Evolutionary conservation across 2,113 vertebrate species (phyloP).

Genomic region (Condylura cristata): DNA sequence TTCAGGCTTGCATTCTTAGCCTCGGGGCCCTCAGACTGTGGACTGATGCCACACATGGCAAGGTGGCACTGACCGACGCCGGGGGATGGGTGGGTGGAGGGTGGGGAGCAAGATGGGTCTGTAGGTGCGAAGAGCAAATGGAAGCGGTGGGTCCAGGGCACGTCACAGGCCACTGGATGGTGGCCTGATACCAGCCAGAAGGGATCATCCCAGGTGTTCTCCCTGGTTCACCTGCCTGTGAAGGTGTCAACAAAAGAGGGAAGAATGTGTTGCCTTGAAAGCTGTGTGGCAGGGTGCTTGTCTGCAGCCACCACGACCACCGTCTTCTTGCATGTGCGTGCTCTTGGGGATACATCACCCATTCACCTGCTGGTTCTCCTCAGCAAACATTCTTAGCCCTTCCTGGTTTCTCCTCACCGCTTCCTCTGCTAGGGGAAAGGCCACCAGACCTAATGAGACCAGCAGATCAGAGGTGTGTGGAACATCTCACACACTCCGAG

Average conservation of each 20-base stretch:
- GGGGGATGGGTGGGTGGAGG: not conserved
- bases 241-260: too few relatives aligned
- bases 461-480: not conserved
- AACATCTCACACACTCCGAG: not conserved
- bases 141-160: not conserved
- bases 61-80: too few relatives aligned
- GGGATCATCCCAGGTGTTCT: not conserved
- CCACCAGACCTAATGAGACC: constrained; percentile 32
- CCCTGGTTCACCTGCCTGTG: not conserved
- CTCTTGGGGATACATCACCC: not conserved
- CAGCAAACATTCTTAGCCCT: not conserved
- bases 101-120: not conserved
- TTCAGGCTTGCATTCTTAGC: not conserved
- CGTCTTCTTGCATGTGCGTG: not conserved
- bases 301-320: not conserved
- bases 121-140: not conserved
- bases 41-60: too few relatives aligned
- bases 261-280: not conserved
- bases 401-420: not conserved
- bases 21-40: not conserved
- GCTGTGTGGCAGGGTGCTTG: not conserved
- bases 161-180: not conserved
- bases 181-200: not conserved
- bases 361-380: not conserved
- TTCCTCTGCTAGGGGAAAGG: not conserved